Evolutionary conservation across 1,140 invertebrate species (phyloP).

Genomic region (Drosophila kohkoa): DNA sequence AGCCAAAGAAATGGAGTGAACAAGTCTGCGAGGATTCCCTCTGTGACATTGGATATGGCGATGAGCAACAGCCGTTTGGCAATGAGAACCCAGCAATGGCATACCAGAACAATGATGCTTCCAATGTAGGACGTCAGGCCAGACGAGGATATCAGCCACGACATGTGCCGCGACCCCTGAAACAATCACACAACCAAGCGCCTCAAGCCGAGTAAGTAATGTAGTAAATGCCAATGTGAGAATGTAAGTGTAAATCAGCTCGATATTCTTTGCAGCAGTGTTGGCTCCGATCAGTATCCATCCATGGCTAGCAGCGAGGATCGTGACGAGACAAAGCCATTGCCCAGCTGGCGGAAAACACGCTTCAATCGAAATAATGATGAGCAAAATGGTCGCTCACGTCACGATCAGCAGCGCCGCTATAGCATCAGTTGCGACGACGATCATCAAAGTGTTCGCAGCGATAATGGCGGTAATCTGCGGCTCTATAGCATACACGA

Average conservation of each 20-base stretch:
- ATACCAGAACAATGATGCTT: conserved; percentile 28
- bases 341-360: conserved; percentile 79
- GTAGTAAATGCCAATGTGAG: too few species aligned
- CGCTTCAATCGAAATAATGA: conserved; percentile 76
- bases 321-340: conserved; percentile 73
- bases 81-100: conserved; percentile 29
- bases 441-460: conserved; percentile 80
- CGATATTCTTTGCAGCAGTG: conserved; percentile 22
- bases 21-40: conserved; percentile 81
- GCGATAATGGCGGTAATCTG: conserved; percentile 75
- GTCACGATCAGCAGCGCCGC: conserved; percentile 69
- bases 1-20: conserved; percentile 81
- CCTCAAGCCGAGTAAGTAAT: conserved; percentile 56
- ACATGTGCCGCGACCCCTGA: conserved; percentile 64
- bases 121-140: conserved; percentile 39
- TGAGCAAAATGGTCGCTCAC: conserved; percentile 63
- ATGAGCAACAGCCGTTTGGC: conserved; percentile 28
- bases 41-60: conserved; percentile 68
- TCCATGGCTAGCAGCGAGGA: conserved; percentile 74
- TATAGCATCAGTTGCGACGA: conserved; percentile 73
- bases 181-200: conserved; percentile 47
- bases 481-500: conserved; percentile 81
- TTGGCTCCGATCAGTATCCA: conserved; percentile 63
- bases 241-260: not conserved
- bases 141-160: conserved; percentile 71